Base-by-base conservation (phyloP, 1,140 invertebrate species). In the Diuraphis noxia region DNA sequence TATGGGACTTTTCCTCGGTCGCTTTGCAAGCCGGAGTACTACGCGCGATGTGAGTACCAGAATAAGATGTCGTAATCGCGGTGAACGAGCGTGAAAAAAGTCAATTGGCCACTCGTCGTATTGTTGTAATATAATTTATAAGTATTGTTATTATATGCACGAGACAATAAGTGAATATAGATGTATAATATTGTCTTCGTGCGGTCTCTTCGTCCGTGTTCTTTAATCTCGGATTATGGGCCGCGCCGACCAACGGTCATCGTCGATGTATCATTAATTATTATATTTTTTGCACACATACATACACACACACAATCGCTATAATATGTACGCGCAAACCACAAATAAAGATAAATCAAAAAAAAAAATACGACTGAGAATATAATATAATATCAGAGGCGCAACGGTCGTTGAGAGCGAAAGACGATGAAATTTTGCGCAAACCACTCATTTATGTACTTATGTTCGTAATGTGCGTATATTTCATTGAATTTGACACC, bases 291-390 rank as follows among this genome's bases (percentile, higher is more conserved):
- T n/a, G 43, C 30, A 17, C 81, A 23, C 40, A 25, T 8, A 13
- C 63, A 30, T 9, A 38, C 34, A 23, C 36, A 38, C 34, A 19
- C 21, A 38, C 77, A 38, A n/a, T 34, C 56, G 30, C 56, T n/a
- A 72, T n/a, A 72, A 72, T 72, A 72, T 72, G 56, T 72, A 1
- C 40, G 40, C 82, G 9, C 34, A 49, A 25, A 86, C 84, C 84
- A 43, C 84, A 86, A 86, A 86, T 86, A 46, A n/a, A 49, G 43
- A 49, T 49, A 86, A 49, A 86, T 49, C 43, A 21, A 49, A n/a
- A 85, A 43, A 46, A 34, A 46, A 36, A 23, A 79, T 23, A 40
- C 36, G 79, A 10, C 23, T 34, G 19, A 34, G 19, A 17, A 21
- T 19, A 77, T 21, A 23, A 21, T 79, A 72, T n/a, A 34, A 23